A percentile compares a stretch with the other conserved stretches of the same genome.
Conservation (phyloP, 2,113 vertebrate genomes). For the Miniopterus natalensis region DNA sequence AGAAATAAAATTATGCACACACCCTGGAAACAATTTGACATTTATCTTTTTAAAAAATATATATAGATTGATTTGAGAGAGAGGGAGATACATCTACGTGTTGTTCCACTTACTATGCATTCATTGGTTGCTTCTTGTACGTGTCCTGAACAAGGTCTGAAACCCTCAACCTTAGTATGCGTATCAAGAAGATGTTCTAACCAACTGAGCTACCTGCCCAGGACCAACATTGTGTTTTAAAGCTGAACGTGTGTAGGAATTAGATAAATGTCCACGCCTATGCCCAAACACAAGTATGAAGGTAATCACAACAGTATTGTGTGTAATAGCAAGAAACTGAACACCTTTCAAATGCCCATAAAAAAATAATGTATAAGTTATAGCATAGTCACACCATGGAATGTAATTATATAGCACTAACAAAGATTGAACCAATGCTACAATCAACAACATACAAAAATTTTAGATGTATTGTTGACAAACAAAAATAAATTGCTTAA, state of each 20-base stretch:
- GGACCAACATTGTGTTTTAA: not conserved
- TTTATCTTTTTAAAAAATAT: not conserved
- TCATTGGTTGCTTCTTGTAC: not conserved
- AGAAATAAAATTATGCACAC: not conserved
- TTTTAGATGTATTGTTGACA: not conserved
- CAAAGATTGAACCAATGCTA: not conserved
- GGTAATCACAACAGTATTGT: not conserved
- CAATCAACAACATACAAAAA: not conserved
- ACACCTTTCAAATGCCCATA: not conserved
- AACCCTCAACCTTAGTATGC: not conserved
- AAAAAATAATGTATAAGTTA: not conserved
- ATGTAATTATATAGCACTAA: not conserved
- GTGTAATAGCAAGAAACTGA: not conserved
- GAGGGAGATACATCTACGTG: not conserved
- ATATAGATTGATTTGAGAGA: not conserved
- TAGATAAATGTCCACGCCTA: not conserved
- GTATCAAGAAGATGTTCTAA: rapidly evolving
- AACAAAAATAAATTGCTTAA: not conserved
- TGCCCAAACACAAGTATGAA: not conserved
- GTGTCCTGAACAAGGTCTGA: not conserved
- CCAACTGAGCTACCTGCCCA: not conserved
- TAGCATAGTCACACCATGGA: not conserved
- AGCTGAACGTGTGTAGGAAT: not conserved
- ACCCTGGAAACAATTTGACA: not conserved
- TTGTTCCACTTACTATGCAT: not conserved